A percentile compares a stretch with the other conserved stretches of the same genome.
These are phyloP conservation scores for Papilio glaucus DNA, from an alignment of 1,140 invertebrate species.

Conservation along the genomic window DNA sequence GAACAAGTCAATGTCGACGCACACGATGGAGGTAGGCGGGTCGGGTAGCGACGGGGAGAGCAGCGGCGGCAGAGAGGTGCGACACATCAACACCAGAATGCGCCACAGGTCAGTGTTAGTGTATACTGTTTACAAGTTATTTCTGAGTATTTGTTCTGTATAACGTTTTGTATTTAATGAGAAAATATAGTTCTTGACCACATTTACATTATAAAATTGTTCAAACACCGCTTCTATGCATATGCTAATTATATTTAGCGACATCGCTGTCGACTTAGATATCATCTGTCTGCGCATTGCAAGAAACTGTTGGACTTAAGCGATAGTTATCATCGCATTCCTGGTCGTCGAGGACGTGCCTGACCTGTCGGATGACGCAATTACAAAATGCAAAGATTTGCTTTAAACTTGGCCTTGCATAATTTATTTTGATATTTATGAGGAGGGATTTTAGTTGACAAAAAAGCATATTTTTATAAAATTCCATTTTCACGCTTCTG, in stretches of 20 bases:
- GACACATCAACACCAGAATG: conserved; percentile 81
- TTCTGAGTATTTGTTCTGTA: too few species aligned
- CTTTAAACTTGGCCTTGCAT: neutral
- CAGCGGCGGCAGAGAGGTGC: conserved; percentile 85
- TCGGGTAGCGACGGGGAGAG: conserved; percentile 84
- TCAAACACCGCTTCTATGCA: neutral
- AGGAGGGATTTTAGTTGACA: neutral
- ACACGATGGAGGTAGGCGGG: conserved; percentile 58
- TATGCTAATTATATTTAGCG: neutral
- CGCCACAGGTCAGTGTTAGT: conserved; percentile 62
- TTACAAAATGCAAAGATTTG: neutral
- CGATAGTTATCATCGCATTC: neutral
- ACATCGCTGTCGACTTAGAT: neutral
- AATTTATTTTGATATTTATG: neutral
- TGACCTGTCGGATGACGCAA: neutral
- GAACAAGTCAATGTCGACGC: conserved; percentile 65
- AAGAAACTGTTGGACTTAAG: neutral
- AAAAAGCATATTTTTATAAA: too few species aligned
- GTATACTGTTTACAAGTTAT: too few species aligned
- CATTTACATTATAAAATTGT: neutral
- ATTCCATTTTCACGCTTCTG: too few species aligned
- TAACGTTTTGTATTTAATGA: too few species aligned
- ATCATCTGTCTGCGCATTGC: neutral
- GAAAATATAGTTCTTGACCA: too few species aligned
- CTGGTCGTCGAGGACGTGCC: neutral